Evolutionary conservation across 2,113 vertebrate species (phyloP), one percentile per base, ranked within the genome.

Genomic region (Phrynosoma platyrhinos): DNA sequence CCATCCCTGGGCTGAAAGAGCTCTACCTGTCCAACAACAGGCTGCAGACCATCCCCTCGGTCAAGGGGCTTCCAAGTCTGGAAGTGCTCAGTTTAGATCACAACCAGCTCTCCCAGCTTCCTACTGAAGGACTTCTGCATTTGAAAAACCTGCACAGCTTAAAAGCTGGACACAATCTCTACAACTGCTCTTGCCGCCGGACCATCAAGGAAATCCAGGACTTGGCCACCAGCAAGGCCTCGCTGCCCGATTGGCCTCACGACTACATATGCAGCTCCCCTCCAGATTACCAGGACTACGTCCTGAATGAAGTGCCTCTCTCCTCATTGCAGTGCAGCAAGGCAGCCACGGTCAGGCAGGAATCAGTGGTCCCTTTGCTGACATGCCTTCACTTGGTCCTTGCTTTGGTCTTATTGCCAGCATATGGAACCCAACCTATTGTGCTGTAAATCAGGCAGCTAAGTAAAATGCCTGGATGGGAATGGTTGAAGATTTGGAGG

Each of bases 1-100:
- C 94, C 84, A 83, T 94, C 7, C 53, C 58, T 79, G 87, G 79
- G 42, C 55, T 96, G 82, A 95, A 79, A 91, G 87, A 89, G 30
- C 92, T 96, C 21, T 90, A 95, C 68, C 85, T 96, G 69, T 93
- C 86, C 74, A 90, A 92, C 79, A 97, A 97, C 87, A 20, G 74
- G 52, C 79, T 74, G 71, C n/a, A 32, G n/a, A 5, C 71, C 5
- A 30, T 74, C 71, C n/a, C 14, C 30, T 27, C 68, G n/a, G 27
- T 71, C 68, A 27, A 71, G 68, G 27, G 27, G 25, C 68, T 71
- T 71, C 68, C 68, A 30, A 30, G 27, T 71, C 25, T 71, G 12
- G 68, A 71, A 10, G 25, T 71, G 9, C 68, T 71, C 27, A 71
- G 25, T 71, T 30, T 71, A 30, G 68, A 71, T 71, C 68, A 71